Conservation (phyloP, 1,140 invertebrate species). For the Cylas formicarius region DNA sequence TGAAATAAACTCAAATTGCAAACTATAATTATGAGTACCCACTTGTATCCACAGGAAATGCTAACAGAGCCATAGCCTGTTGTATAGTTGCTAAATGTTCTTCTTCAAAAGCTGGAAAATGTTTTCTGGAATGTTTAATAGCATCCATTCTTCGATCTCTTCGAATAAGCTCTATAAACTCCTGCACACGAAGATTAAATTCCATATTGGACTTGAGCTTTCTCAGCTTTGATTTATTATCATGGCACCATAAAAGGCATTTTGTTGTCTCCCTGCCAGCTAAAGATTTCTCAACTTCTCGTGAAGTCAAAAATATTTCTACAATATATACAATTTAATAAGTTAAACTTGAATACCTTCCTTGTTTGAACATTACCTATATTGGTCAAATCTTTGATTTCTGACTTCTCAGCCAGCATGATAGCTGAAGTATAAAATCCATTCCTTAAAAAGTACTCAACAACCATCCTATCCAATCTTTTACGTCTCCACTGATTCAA, state of each 20-base stretch:
- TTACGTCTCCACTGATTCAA: constrained; percentile 80
- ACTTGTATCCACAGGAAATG: constrained; percentile 78
- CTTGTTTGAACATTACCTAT: constrained; percentile 51
- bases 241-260: constrained; percentile 94
- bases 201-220: constrained; percentile 87
- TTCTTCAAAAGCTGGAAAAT: constrained; percentile 81
- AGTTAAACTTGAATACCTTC: constrained; percentile 5
- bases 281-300: constrained; percentile 79
- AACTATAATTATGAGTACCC: no score
- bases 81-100: constrained; percentile 83
- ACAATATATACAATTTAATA: constrained; percentile 26
- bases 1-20: neutral
- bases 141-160: constrained; percentile 79
- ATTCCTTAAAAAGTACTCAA: constrained; percentile 92
- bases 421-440: constrained; percentile 93
- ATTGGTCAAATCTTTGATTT: constrained; percentile 86
- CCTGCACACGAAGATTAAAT: constrained; percentile 84
- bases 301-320: constrained; percentile 84
- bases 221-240: constrained; percentile 92
- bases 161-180: constrained; percentile 92
- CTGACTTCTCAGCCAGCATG: constrained; percentile 72
- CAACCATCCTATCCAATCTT: constrained; percentile 87
- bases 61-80: constrained; percentile 90
- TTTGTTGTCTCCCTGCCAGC: constrained; percentile 73
- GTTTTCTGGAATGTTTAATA: constrained; percentile 88